Evolutionary conservation across 2,797 vertebrate species (phyloP), one percentile per base, ranked within the genome.

Genomic region (Phaenicophaeus curvirostris): DNA sequence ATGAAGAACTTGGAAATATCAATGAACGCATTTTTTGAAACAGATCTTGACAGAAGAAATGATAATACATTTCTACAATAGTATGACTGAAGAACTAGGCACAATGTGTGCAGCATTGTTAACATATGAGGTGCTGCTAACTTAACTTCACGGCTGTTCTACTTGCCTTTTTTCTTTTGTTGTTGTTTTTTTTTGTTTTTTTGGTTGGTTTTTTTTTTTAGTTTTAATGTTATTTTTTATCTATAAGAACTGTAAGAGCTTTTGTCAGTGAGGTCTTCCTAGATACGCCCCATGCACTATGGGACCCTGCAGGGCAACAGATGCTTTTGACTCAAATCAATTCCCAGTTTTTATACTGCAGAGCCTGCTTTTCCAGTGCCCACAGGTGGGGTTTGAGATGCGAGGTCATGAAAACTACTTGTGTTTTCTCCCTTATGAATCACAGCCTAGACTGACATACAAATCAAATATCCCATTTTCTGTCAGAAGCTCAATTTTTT

Each of bases 331-430:
- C 25, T 68, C 42, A 48, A 24, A 21, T 19, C 16, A 31, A 5
- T 30, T 48, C 35, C 41, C 61, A 78, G 66, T 25, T 57, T 61
- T 57, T 15, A 31, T 6, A 41, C 20, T 10, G 25, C 76, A 77
- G 27, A 53, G 44, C 14, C 33, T 0, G 0, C 18, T 14, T 50
- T 37, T 33, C 66, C 66, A 20, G 24, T 1, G 0, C 15, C 50
- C 61, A 42, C 46, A 72, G 51, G 41, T 5, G 3, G 35, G 61
- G 25, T 48, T n/a, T 2, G 6, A 63, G 44, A 73, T 7, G 4
- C 4, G 50, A 16, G 19, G 19, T 51, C 44, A 50, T 11, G 19
- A 50, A 54, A 74, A 58, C 15, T 23, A 31, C 33, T 50, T 28
- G 11, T 37, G 16, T 57, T 33, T 66, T n/a, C 50, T 65, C 19